Conservation (phyloP, 2,113 vertebrate species). For the Ellobius talpinus region DNA sequence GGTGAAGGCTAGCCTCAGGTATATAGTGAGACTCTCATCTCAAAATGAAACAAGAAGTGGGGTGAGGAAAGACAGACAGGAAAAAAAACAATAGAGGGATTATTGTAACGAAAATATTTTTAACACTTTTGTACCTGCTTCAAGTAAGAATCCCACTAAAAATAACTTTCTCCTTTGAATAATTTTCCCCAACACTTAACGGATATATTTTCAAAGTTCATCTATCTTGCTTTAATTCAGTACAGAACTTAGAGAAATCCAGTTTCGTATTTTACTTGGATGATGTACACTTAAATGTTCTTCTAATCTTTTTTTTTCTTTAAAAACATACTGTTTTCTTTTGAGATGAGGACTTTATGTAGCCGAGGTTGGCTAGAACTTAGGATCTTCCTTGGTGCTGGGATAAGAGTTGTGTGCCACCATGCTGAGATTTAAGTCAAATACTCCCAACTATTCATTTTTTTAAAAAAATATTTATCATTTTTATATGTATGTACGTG, state of each 20-base stretch:
- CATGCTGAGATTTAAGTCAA: not conserved
- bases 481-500: not conserved
- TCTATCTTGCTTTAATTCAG: not conserved
- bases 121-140: not conserved
- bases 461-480: not conserved
- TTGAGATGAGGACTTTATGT: not conserved
- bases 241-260: not conserved
- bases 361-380: not conserved
- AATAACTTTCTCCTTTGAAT: not conserved
- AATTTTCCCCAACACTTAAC: not conserved
- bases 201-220: not conserved
- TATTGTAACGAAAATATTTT: not conserved
- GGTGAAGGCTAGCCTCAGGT: not conserved
- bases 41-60: not conserved
- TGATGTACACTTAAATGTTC: not conserved
- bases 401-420: not conserved
- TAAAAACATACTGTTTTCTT: not conserved
- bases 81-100: not conserved
- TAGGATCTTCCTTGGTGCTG: not conserved
- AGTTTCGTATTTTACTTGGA: not conserved
- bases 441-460: no score
- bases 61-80: not conserved
- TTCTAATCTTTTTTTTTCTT: not conserved
- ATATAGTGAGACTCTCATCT: not conserved
- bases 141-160: constrained; percentile 16